A percentile compares a stretch with the other conserved stretches of the same genome.
These are phyloP conservation scores for Petrocephalus microphthalmus DNA, from an alignment of 2,113 vertebrate genomes.

Conservation along the genomic window DNA sequence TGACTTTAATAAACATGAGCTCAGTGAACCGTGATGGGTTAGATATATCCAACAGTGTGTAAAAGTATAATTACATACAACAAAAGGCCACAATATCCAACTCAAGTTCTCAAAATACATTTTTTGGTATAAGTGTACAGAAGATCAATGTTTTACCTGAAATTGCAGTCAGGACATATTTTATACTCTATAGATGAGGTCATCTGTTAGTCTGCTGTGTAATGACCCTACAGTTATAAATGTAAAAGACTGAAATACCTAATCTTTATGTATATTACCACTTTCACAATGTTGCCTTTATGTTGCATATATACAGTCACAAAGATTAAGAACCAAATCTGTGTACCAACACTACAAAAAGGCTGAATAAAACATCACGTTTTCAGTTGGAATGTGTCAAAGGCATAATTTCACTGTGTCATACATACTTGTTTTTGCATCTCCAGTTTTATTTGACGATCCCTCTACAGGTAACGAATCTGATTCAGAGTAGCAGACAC, in stretches of 20 bases:
- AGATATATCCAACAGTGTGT: slow-evolving; percentile 2
- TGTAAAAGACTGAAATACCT: slow-evolving; percentile 25
- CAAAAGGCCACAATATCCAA: not conserved
- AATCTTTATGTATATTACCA: slow-evolving; percentile 45
- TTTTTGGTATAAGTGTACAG: not conserved
- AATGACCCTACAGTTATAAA: slow-evolving; percentile 32
- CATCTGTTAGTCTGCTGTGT: slow-evolving; percentile 18
- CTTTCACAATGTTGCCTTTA: slow-evolving; percentile 55
- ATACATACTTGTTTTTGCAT: too few relatives aligned
- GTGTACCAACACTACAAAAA: slow-evolving; percentile 40
- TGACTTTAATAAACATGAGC: not conserved
- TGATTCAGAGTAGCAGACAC: not conserved
- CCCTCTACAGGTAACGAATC: not conserved
- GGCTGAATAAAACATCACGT: slow-evolving; percentile 34
- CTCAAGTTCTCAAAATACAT: slow-evolving; percentile 4
- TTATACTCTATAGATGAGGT: slow-evolving; percentile 22
- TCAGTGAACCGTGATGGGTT: not conserved
- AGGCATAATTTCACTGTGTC: not conserved
- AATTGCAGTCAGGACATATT: not conserved
- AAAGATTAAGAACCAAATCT: slow-evolving; percentile 49
- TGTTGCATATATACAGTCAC: slow-evolving; percentile 39
- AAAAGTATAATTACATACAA: not conserved
- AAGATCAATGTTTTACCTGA: not conserved
- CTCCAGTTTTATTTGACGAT: too few relatives aligned
- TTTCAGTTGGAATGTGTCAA: slow-evolving; percentile 22